Evolutionary conservation across 2,888 invertebrate genomes (phyloP).

Genomic region (Synergus umbraculus): DNA sequence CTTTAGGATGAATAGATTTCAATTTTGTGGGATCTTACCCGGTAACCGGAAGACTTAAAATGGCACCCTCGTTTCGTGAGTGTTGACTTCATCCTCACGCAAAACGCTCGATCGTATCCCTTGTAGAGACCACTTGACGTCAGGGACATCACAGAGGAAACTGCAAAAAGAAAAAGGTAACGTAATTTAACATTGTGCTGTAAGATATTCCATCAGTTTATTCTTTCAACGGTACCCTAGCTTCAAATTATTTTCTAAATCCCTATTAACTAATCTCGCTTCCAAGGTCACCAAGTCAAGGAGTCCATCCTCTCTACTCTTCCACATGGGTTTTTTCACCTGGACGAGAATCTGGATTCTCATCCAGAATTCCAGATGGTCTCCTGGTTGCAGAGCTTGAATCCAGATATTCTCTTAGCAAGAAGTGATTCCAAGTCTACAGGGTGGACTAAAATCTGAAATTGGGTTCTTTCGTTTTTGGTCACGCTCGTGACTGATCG

Average conservation of each 20-base stretch:
- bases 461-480: slow-evolving; percentile 58
- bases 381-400: not conserved
- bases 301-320: not conserved
- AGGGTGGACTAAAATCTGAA: slow-evolving; percentile 32
- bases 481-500: slow-evolving; percentile 58
- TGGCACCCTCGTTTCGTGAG: slow-evolving; percentile 98
- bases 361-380: not conserved
- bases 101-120: slow-evolving; percentile 94
- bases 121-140: slow-evolving; percentile 85
- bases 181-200: not conserved
- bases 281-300: slow-evolving; percentile 20
- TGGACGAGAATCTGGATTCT: not conserved
- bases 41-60: slow-evolving; percentile 96
- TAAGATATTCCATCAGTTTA: not conserved
- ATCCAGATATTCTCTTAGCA: not conserved
- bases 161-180: slow-evolving; percentile 78
- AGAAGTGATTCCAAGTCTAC: not conserved
- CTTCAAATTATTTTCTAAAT: not conserved
- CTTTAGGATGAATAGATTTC: too few species aligned
- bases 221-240: not conserved
- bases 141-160: slow-evolving; percentile 90
- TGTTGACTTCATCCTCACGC: slow-evolving; percentile 98
- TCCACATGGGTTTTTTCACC: too few species aligned
- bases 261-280: slow-evolving; percentile 41
- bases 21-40: slow-evolving; percentile 82